phyloP scores from a whole-genome alignment of 2,797 vertebrate genomes.

The Acanthurus lineatus region DNA sequence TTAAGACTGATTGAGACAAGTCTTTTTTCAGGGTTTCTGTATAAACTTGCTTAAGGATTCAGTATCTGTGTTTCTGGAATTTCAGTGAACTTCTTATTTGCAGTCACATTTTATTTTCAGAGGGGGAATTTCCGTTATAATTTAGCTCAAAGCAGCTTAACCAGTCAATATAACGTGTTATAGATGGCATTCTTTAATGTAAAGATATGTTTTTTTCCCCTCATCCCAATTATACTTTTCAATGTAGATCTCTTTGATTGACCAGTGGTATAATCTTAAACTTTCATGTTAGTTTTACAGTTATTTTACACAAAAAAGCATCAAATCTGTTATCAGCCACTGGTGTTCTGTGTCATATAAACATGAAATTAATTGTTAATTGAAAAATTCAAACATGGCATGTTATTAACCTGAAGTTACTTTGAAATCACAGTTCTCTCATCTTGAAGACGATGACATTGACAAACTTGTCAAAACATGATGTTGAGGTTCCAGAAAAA shows the following conservation, averaged over 20 bases:
- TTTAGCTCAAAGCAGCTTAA: no score
- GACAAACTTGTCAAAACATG: conserved; percentile 57
- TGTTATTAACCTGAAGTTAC: conserved; percentile 41
- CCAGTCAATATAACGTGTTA: not conserved
- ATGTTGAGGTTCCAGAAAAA: conserved; percentile 29
- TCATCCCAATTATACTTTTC: not conserved
- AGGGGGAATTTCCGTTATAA: no score
- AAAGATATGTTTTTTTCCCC: not conserved
- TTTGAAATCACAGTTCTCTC: conserved; percentile 23
- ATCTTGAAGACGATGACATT: conserved; percentile 30
- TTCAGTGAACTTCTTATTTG: no score
- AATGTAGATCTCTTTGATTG: conserved; percentile 2
- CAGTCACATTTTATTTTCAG: no score
- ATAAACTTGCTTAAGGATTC: conserved; percentile 12
- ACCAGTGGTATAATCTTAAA: not conserved
- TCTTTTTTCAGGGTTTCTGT: not conserved
- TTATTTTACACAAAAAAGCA: conserved; percentile 1
- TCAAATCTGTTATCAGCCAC: conserved; percentile 1
- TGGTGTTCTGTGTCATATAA: conserved; percentile 17
- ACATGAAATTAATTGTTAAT: conserved; percentile 2
- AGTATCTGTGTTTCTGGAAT: not conserved
- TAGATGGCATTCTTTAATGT: not conserved
- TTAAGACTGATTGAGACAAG: conserved; percentile 24
- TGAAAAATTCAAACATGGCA: conserved; percentile 1
- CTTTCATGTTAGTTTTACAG: conserved; percentile 1